Conservation (phyloP, 2,113 vertebrate genomes). For the Python bivittatus region DNA sequence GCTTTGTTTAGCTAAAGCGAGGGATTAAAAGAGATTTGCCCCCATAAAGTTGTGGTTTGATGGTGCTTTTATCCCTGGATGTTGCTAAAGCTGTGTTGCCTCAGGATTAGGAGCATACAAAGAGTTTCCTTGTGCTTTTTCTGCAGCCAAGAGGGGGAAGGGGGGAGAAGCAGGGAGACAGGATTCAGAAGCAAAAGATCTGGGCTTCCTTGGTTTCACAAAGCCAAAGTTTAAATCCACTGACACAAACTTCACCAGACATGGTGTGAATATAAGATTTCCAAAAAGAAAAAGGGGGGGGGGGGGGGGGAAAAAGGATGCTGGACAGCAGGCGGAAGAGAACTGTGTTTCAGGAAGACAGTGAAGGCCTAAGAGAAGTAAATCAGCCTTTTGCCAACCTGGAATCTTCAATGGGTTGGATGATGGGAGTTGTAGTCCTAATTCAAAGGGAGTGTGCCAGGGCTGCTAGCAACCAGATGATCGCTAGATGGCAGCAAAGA, state of each 20-base stretch:
- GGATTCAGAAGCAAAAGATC: slow-evolving; percentile 69
- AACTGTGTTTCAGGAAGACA: not conserved
- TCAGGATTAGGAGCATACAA: slow-evolving; percentile 93
- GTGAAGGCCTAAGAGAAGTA: not conserved
- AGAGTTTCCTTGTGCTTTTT: slow-evolving; percentile 91
- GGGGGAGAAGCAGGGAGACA: slow-evolving; percentile 78
- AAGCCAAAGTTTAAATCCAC: slow-evolving; percentile 74
- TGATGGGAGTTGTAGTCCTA: not conserved
- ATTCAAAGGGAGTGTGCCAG: not conserved
- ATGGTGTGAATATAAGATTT: slow-evolving; percentile 69
- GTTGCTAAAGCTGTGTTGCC: slow-evolving; percentile 95
- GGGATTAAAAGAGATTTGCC: slow-evolving; percentile 97
- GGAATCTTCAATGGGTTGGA: not conserved
- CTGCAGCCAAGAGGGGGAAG: slow-evolving; percentile 83
- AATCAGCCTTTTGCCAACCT: not conserved
- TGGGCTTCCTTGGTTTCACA: slow-evolving; percentile 72
- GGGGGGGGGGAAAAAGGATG: slow-evolving; percentile 20
- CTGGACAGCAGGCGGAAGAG: slow-evolving; percentile 10
- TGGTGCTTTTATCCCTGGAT: slow-evolving; percentile 97
- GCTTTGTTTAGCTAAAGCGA: slow-evolving; percentile 98
- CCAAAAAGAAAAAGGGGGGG: slow-evolving; percentile 28
- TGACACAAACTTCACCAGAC: slow-evolving; percentile 75
- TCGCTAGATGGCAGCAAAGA: not conserved
- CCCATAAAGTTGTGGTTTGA: slow-evolving; percentile 98
- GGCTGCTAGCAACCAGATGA: not conserved